These are phyloP conservation scores for Nasua narica DNA, from an alignment of 2,797 vertebrate species.

Conservation along the genomic window DNA sequence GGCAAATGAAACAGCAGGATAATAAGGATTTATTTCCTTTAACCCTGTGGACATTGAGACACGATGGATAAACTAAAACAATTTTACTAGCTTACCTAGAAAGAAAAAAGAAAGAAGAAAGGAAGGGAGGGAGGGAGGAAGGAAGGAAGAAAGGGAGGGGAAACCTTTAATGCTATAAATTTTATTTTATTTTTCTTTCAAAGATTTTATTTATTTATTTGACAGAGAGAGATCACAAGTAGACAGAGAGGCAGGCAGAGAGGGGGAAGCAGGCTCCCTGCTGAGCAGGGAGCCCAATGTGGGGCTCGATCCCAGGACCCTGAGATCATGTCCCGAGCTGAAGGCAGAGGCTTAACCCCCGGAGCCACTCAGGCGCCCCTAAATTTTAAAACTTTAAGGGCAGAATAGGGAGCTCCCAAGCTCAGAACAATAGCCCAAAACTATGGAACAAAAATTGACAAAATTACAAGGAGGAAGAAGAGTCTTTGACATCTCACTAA, in stretches of 20 bases:
- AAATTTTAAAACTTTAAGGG: background rate
- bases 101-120: background rate
- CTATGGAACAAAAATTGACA: background rate
- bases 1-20: background rate
- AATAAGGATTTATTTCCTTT: background rate
- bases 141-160: background rate
- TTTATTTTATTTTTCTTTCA: too few species aligned
- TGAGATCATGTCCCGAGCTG: too few species aligned
- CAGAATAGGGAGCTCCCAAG: background rate
- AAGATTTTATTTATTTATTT: too few species aligned
- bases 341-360: too few species aligned
- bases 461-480: background rate
- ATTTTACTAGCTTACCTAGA: background rate
- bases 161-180: background rate
- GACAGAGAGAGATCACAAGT: too few species aligned
- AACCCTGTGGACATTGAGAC: background rate
- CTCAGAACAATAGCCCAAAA: background rate
- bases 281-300: too few species aligned
- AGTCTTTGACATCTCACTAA: background rate
- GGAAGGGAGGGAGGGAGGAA: background rate
- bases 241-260: too few species aligned
- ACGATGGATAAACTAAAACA: background rate
- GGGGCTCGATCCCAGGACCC: too few species aligned
- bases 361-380: too few species aligned
- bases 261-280: too few species aligned